A percentile compares a stretch with the other conserved stretches of the same genome.
Conservation (phyloP, 2,113 vertebrate genomes). For the Crotalus helleri region DNA sequence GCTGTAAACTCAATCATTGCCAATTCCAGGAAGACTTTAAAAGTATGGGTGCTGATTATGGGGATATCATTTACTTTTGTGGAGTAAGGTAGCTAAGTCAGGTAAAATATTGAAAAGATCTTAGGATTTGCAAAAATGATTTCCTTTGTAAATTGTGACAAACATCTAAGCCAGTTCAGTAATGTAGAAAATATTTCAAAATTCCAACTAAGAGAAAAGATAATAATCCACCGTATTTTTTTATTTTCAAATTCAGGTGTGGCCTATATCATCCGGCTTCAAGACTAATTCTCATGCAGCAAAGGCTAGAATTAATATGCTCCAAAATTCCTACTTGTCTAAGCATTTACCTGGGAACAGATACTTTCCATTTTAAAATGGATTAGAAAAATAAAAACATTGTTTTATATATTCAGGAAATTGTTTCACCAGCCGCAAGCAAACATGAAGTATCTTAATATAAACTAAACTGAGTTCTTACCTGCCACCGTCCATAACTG, state of each 20-base stretch:
- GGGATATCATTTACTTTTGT: background rate
- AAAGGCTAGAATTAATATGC: background rate
- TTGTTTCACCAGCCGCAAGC: background rate
- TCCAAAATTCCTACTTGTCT: background rate
- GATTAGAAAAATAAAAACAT: background rate
- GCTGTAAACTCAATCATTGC: background rate
- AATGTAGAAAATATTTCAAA: too few relatives aligned
- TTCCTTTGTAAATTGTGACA: background rate
- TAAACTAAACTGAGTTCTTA: slow-evolving; percentile 50
- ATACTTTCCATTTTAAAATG: too few relatives aligned
- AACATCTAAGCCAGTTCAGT: background rate
- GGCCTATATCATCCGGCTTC: background rate
- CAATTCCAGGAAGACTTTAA: background rate
- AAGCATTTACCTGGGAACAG: background rate
- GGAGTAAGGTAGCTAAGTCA: background rate
- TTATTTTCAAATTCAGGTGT: background rate
- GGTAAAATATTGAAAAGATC: background rate
- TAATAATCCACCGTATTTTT: background rate
- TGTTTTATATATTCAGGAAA: background rate
- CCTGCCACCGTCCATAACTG: slow-evolving; percentile 91
- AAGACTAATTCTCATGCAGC: background rate
- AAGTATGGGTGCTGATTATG: background rate
- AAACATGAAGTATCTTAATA: background rate
- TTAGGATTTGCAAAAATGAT: background rate
- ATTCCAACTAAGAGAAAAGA: background rate